Conservation (phyloP, 2,888 invertebrate genomes). For the Drosophila pegasa region DNA sequence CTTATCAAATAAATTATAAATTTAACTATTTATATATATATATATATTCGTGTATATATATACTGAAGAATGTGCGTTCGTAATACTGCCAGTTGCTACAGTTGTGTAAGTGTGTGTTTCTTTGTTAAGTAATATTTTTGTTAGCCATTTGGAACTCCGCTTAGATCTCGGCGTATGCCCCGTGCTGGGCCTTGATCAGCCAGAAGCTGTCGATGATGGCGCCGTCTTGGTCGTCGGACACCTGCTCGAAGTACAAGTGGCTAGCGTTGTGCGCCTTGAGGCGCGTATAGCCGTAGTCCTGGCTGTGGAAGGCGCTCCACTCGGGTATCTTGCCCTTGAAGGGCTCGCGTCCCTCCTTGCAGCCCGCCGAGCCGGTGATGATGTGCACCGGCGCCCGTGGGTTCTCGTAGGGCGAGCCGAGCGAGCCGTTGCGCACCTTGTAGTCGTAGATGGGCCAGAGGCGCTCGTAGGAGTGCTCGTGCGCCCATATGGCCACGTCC, state of each 20-base stretch:
- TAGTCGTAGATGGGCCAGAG: conserved; percentile 97
- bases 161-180: conserved; percentile 60
- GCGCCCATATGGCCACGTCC: conserved; percentile 97
- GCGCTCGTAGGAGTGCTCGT: conserved; percentile 98
- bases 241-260: conserved; percentile 96
- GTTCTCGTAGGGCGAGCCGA: conserved; percentile 86
- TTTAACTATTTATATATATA: neutral
- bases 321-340: conserved; percentile 87
- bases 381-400: conserved; percentile 95
- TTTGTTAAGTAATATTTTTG: conserved; percentile 2
- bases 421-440: conserved; percentile 88
- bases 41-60: neutral
- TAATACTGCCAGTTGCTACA: conserved; percentile 65
- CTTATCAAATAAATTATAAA: neutral
- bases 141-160: neutral
- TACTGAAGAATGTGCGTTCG: conserved; percentile 54
- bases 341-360: conserved; percentile 92
- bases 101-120: conserved; percentile 4
- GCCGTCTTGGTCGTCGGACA: conserved; percentile 90
- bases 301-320: conserved; percentile 94
- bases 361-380: conserved; percentile 95
- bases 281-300: conserved; percentile 96
- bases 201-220: conserved; percentile 89
- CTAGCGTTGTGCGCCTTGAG: conserved; percentile 92
- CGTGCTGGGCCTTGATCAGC: conserved; percentile 87